phyloP scores from a whole-genome alignment of 2,797 vertebrate species.

The Myotis myotis region DNA sequence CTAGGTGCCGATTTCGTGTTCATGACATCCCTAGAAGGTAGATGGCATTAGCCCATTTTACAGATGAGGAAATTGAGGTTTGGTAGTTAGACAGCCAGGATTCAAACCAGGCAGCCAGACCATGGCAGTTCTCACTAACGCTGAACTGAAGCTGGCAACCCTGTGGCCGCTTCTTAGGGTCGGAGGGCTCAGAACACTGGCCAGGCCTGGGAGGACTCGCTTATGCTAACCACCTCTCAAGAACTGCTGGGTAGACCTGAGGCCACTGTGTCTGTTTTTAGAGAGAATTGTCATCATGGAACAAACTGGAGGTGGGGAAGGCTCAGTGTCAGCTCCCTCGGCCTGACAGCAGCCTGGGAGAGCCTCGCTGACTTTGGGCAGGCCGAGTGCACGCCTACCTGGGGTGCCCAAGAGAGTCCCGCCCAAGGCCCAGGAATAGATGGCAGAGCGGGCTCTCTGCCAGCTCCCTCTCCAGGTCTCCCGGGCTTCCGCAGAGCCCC shows the following conservation, averaged over 20 bases:
- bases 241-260: neutral
- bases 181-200: rapidly evolving
- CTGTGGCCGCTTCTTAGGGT: rapidly evolving
- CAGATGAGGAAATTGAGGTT: neutral
- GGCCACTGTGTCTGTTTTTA: neutral
- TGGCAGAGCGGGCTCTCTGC: rapidly evolving
- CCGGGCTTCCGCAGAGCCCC: neutral
- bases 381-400: rapidly evolving
- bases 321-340: neutral
- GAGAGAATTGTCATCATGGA: neutral
- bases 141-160: neutral
- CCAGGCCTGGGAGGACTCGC: rapidly evolving
- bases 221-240: neutral
- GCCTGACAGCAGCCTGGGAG: neutral
- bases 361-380: neutral
- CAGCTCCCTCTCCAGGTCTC: rapidly evolving
- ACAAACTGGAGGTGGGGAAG: neutral
- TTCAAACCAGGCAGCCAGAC: neutral
- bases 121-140: rapidly evolving
- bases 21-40: rapidly evolving
- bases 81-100: neutral
- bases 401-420: neutral
- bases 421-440: neutral
- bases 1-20: neutral
- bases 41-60: neutral